phyloP scores from a whole-genome alignment of 2,113 vertebrate genomes.

The Anser brachyrhynchus region DNA sequence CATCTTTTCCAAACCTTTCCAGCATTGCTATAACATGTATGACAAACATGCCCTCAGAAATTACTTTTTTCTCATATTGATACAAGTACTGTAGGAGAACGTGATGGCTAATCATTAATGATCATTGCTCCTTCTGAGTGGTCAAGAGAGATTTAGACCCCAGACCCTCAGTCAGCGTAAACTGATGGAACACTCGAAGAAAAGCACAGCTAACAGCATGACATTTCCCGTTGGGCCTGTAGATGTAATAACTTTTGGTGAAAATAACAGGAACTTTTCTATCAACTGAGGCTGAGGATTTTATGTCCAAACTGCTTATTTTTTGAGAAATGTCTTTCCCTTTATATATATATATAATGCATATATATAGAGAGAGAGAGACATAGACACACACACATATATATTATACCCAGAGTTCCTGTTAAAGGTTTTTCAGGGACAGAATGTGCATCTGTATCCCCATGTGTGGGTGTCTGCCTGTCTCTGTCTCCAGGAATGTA shows the following conservation, averaged over 20 bases:
- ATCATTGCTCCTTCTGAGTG: not conserved
- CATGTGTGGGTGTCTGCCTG: not conserved
- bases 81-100: not conserved
- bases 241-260: not conserved
- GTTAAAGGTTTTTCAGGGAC: not conserved
- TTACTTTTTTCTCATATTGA: not conserved
- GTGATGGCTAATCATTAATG: not conserved
- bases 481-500: not conserved
- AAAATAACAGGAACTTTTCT: not conserved
- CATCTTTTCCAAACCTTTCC: not conserved
- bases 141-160: not conserved
- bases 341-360: no score
- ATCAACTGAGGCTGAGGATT: not conserved
- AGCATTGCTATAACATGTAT: not conserved
- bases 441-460: not conserved
- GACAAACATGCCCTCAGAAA: not conserved
- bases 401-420: not conserved
- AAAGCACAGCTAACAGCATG: not conserved
- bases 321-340: not conserved
- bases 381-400: no score
- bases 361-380: not conserved
- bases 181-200: not conserved
- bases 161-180: not conserved
- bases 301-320: not conserved
- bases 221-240: not conserved